Evolutionary conservation across 2,888 invertebrate genomes (phyloP).

Genomic region (Odiellus spinosus): DNA sequence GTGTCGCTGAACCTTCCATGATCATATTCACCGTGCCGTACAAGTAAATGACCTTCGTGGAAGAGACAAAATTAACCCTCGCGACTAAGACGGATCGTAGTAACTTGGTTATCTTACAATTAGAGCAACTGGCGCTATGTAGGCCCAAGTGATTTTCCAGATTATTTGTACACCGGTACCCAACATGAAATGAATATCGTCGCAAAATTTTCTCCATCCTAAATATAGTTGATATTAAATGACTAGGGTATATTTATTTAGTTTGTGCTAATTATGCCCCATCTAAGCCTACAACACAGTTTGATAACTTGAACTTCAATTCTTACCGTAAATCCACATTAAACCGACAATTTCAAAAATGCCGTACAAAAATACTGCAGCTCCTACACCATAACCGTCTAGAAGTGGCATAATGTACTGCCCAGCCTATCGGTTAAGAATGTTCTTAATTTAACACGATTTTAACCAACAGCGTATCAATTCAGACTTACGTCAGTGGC

Average conservation of each 20-base stretch:
- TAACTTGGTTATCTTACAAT: constrained; percentile 41
- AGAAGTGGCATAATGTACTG: constrained; percentile 15
- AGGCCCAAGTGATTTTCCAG: constrained; percentile 57
- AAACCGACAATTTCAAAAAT: constrained; percentile 41
- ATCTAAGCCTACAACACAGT: not conserved
- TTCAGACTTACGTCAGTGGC: constrained; percentile 23
- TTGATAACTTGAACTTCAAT: too few relatives aligned
- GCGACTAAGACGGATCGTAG: too few relatives aligned
- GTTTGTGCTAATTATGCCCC: not conserved
- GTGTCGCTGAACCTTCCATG: too few relatives aligned
- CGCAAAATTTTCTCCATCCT: constrained; percentile 29
- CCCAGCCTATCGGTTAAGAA: constrained; percentile 12
- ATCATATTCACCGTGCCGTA: too few relatives aligned
- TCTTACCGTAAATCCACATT: constrained; percentile 45
- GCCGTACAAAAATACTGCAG: constrained; percentile 37
- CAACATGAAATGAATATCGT: constrained; percentile 56
- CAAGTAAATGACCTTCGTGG: too few relatives aligned
- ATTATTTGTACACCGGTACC: constrained; percentile 41
- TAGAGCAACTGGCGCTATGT: constrained; percentile 49
- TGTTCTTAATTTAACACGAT: too few relatives aligned
- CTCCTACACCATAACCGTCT: constrained; percentile 20
- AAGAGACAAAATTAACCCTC: too few relatives aligned
- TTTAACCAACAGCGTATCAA: too few relatives aligned
- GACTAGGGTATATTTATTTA: not conserved
- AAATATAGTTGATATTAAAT: not conserved